Evolutionary conservation across 2,113 vertebrate species (phyloP), one percentile per base, ranked within the genome.

Genomic region (Hypomesus transpacificus): DNA sequence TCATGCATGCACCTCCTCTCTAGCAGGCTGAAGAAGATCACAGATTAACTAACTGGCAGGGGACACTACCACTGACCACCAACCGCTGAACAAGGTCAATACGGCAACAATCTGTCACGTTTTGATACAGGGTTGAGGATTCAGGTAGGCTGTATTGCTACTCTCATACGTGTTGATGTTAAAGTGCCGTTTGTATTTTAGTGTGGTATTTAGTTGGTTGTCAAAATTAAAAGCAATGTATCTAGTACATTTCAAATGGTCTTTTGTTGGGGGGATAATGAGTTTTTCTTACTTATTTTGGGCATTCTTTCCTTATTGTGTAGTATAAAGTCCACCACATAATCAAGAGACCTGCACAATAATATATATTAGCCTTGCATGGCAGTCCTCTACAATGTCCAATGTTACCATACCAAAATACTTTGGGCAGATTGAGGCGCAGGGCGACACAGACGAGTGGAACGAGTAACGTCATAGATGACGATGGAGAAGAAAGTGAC

Each of bases 401-500:
- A 46, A 46, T 46, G 39, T 2, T 46, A 13, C 39, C 39, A 46
- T 46, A 13, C 9, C 9, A 11, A 46, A 46, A 46, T 13, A 46
- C 9, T 9, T 46, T 46, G 39, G 8, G 39, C 39, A 46, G 31
- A 34, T 7, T 18, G 54, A 20, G n/a, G 68, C 59, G 34, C 70
- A 54, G 66, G 53, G 5, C 34, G n/a, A 50, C 63, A 69, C 60
- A 8, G 66, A 74, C 70, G 21, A 68, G 3, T 69, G 66, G 46
- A 61, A 31, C 58, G n/a, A 24, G 57, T 17, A 22, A 85, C 84
- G 73, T 84, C 84, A 73, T 53, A 77, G 71, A 73, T 83, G 16
- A 89, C 73, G 62, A 88, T 85, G 82, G 89, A 89, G 59, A 74
- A 80, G 22, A 69, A 63, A 39, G 52, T 54, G 0, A 80, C 3